Conservation (phyloP, 1,140 invertebrate genomes). For the Cyphomyrmex costatus region DNA sequence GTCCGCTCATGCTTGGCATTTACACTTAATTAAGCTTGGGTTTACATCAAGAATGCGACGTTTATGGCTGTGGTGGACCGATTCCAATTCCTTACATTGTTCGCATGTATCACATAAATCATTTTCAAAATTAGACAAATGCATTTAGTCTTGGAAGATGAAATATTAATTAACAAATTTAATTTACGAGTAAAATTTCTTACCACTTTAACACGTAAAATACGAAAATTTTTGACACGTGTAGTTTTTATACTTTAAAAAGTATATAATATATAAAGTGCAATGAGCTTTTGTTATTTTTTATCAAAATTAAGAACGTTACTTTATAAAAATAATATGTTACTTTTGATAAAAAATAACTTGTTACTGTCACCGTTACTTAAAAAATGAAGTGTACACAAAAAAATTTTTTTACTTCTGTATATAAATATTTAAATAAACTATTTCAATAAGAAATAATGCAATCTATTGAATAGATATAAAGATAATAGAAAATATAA, state of each 20-base stretch:
- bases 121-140: neutral
- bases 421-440: too few relatives aligned
- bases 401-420: too few relatives aligned
- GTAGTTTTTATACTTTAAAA: neutral
- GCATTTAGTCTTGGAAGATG: neutral
- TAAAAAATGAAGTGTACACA: too few relatives aligned
- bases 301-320: too few relatives aligned
- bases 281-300: neutral
- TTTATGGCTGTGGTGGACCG: conserved; percentile 8
- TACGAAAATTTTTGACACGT: neutral
- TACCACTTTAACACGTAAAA: neutral
- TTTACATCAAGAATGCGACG: conserved; percentile 38
- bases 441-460: too few relatives aligned
- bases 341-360: too few relatives aligned
- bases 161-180: neutral
- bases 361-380: too few relatives aligned
- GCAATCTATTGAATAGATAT: too few relatives aligned
- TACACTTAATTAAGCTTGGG: conserved; percentile 38
- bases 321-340: too few relatives aligned
- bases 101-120: neutral
- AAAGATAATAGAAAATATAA: too few relatives aligned
- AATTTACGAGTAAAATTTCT: neutral
- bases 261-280: neutral
- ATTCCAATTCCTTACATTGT: conserved; percentile 12
- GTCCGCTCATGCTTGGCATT: conserved; percentile 44